Evolutionary conservation across 1,140 invertebrate genomes (phyloP).

Genomic region (Drosophila mayri): DNA sequence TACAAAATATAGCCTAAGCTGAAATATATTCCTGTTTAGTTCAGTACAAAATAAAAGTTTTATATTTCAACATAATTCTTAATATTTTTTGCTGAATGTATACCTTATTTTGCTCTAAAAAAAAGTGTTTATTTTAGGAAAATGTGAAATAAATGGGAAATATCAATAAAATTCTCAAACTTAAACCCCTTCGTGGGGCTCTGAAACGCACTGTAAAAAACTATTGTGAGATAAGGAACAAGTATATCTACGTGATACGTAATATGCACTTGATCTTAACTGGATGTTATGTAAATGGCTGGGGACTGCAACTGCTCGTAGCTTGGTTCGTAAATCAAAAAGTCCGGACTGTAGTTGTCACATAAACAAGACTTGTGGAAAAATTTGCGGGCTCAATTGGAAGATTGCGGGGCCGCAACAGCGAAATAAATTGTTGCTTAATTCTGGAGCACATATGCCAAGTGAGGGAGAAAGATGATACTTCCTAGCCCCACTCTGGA

Average conservation of each 20-base stretch:
- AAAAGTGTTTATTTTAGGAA: not conserved
- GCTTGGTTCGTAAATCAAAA: conserved; percentile 41
- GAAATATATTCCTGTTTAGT: not conserved
- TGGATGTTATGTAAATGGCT: conserved; percentile 42
- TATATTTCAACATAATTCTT: no score
- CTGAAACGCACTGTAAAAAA: conserved; percentile 22
- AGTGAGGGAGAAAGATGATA: not conserved
- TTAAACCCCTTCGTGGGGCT: not conserved
- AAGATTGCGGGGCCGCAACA: conserved; percentile 18
- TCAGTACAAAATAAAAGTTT: not conserved
- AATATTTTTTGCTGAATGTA: no score
- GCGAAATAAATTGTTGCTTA: conserved; percentile 35
- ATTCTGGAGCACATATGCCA: conserved; percentile 18
- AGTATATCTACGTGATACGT: conserved; percentile 25
- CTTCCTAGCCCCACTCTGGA: not conserved
- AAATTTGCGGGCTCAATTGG: conserved; percentile 39
- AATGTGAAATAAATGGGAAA: not conserved
- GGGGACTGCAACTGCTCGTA: conserved; percentile 17
- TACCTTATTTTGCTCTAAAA: no score
- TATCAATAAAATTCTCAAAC: not conserved
- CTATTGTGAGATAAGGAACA: conserved; percentile 6
- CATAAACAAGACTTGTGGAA: conserved; percentile 46
- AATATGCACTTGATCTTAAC: conserved; percentile 47
- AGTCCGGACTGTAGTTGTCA: conserved; percentile 29
- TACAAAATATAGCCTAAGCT: no score